Conservation (phyloP, 1,140 invertebrate genomes). For the Phymastichus coffea region DNA sequence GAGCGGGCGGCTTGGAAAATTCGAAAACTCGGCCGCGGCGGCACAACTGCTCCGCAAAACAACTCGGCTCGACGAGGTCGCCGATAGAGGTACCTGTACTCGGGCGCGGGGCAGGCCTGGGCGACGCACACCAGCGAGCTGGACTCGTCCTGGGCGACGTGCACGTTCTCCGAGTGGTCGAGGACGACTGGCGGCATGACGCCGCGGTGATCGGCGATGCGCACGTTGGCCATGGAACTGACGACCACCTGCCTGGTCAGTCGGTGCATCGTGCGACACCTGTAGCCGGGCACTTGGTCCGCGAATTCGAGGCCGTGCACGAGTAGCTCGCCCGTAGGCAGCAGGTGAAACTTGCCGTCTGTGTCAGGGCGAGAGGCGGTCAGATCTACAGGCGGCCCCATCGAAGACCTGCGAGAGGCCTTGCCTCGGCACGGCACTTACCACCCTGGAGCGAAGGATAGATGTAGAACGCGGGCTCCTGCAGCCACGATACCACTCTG, state of each 20-base stretch:
- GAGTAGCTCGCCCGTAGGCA: slow-evolving; percentile 77
- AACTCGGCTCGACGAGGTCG: neutral
- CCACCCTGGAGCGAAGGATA: slow-evolving; percentile 76
- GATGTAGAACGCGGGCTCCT: slow-evolving; percentile 74
- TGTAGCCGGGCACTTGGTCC: slow-evolving; percentile 73
- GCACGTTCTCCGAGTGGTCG: slow-evolving; percentile 67
- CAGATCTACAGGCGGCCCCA: neutral
- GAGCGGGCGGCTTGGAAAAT: too few species aligned
- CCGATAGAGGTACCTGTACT: slow-evolving; percentile 63
- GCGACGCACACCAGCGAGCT: slow-evolving; percentile 72
- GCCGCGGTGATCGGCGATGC: slow-evolving; percentile 72
- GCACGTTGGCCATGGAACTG: slow-evolving; percentile 70
- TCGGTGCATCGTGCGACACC: slow-evolving; percentile 76
- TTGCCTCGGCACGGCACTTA: slow-evolving; percentile 51
- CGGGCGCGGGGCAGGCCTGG: slow-evolving; percentile 72
- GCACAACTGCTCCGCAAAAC: too few species aligned
- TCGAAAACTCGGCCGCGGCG: too few species aligned
- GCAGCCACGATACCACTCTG: slow-evolving; percentile 79
- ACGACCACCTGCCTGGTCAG: slow-evolving; percentile 74
- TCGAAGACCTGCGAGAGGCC: too few species aligned
- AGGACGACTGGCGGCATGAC: slow-evolving; percentile 68
- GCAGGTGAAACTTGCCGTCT: slow-evolving; percentile 79
- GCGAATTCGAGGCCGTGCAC: slow-evolving; percentile 74
- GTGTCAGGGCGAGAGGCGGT: slow-evolving; percentile 27
- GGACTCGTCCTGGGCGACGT: slow-evolving; percentile 72